A percentile compares a stretch with the other conserved stretches of the same genome.
These are phyloP conservation scores for Abscondita cerata DNA, from an alignment of 2,888 invertebrate genomes.

Conservation along the genomic window DNA sequence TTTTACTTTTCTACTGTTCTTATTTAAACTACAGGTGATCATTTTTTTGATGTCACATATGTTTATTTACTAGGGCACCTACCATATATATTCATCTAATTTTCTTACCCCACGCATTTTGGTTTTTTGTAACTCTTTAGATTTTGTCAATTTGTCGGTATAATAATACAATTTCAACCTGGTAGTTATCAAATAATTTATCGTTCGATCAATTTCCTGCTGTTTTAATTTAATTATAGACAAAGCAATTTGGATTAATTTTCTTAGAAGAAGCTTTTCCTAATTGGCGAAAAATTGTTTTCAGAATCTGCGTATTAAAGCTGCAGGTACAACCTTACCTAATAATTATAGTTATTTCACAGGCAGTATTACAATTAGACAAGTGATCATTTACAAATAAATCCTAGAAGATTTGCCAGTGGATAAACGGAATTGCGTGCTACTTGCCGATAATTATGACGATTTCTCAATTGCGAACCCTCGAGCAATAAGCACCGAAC, in stretches of 20 bases:
- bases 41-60: conserved; percentile 39
- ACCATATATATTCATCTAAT: conserved; percentile 39
- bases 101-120: conserved; percentile 44
- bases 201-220: conserved; percentile 14
- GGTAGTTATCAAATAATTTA: conserved; percentile 14
- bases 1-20: conserved; percentile 36
- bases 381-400: conserved; percentile 46
- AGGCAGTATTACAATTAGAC: conserved; percentile 24
- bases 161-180: conserved; percentile 44
- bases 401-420: conserved; percentile 41
- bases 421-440: conserved; percentile 48
- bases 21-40: conserved; percentile 41
- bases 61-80: conserved; percentile 40
- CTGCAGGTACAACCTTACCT: conserved; percentile 30
- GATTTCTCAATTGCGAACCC: conserved; percentile 41
- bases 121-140: conserved; percentile 19
- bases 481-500: conserved; percentile 27
- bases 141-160: conserved; percentile 47
- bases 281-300: background rate
- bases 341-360: conserved; percentile 40
- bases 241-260: background rate
- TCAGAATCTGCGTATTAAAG: conserved; percentile 23
- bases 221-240: conserved; percentile 22
- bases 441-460: conserved; percentile 41
- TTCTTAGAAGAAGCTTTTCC: background rate